phyloP scores from a whole-genome alignment of 2,797 vertebrate genomes.

The Remorina albescens region DNA sequence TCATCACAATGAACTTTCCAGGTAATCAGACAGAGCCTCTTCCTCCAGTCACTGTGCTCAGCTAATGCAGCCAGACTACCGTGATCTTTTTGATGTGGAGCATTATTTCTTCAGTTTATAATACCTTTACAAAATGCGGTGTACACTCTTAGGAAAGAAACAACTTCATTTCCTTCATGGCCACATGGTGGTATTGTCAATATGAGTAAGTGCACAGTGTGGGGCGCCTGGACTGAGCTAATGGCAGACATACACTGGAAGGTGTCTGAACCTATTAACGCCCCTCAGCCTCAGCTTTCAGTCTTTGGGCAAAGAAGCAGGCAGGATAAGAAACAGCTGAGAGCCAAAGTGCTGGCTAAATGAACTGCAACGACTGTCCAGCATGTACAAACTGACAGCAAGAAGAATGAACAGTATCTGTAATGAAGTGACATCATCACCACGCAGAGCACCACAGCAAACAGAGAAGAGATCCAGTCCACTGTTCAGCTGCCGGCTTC shows the following conservation, averaged over 20 bases:
- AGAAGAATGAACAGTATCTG: neutral
- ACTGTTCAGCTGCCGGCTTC: neutral
- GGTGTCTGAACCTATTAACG: conserved; percentile 2
- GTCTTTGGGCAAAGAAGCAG: neutral
- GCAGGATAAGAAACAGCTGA: conserved; percentile 2
- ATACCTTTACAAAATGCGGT: neutral
- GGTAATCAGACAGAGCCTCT: too few species aligned
- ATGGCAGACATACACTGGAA: neutral
- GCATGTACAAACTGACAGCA: neutral
- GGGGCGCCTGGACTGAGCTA: neutral
- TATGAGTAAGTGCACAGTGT: neutral
- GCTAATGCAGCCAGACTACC: too few species aligned
- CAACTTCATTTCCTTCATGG: neutral
- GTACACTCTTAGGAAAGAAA: too few species aligned
- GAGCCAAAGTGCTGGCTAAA: conserved; percentile 18
- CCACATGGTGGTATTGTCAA: neutral
- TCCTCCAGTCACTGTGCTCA: too few species aligned
- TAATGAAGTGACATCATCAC: conserved; percentile 4
- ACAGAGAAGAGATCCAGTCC: conserved; percentile 3
- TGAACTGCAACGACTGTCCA: neutral
- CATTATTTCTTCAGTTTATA: too few species aligned
- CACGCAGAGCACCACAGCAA: neutral
- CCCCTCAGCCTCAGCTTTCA: neutral
- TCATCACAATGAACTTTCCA: too few species aligned
- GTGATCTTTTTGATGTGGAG: too few species aligned